Base-by-base conservation (phyloP, 2,113 vertebrate genomes). In the Empidonax alnorum region DNA sequence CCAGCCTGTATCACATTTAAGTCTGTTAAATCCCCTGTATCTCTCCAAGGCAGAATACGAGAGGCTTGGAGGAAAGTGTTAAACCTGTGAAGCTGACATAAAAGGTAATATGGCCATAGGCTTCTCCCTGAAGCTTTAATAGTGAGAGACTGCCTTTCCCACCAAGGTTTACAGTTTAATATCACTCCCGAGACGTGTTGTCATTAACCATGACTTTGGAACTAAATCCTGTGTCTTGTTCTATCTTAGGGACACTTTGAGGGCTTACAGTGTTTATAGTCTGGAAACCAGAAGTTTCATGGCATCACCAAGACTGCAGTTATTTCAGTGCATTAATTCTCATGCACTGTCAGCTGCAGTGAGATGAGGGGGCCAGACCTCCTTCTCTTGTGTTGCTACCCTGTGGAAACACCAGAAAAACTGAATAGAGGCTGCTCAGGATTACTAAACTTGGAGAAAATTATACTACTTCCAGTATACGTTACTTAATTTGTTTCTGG, bases 111-210 rank as follows among this genome's bases (percentile, higher is more conserved):
- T 28, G 39, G 55, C 87, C 72, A 33, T 3, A 74, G 93, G 79
- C 92, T 91, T 94, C 87, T 61, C 85, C 75, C 75, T 83, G 46
- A 74, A 74, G 93, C 63, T 91, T 78, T 95, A 78, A 90, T 37
- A 86, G 72, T 14, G 9, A 92, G 59, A 77, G 76, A 84, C 83
- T 94, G 85, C 87, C 47, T 88, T 88, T 71, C 27, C 72, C 76
- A 80, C 75, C 65, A 67, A 93, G 88, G 88, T 96, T 95, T 94
- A 44, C 89, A 68, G 73, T 95, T 92, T 88, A 88, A 81, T 96
- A 90, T 81, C 5, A 0, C 58, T 84, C 78, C 83, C 0, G 12
- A 89, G 92, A 89, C n/a, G 23, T 62, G 85, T 92, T 94, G 87
- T 94, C 94, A 93, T 94, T 94, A 94, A 27, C 88, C 3, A 11